Evolutionary conservation across 2,113 vertebrate genomes (phyloP), one percentile per base, ranked within the genome.

Genomic region (Nipponia nippon): DNA sequence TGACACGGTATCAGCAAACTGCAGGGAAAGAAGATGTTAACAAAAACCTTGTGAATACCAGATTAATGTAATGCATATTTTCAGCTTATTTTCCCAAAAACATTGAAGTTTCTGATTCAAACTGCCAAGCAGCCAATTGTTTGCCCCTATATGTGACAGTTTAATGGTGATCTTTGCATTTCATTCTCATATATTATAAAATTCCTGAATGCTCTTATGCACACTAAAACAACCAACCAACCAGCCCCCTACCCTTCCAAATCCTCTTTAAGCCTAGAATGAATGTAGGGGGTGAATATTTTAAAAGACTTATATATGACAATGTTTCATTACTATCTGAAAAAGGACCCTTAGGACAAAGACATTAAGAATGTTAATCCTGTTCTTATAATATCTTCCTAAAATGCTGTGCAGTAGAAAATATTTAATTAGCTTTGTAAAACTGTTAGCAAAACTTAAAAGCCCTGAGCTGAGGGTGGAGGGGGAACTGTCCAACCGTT

Each of bases 321-420:
- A 95, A n/a, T 76, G 36, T 97, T 95, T 97, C 89, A 82, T 95
- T 90, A 92, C 61, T 82, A 58, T 89, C 75, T 95, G 59, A 65
- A 85, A 94, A 95, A 84, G 36, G 49, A 72, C 83, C 87, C 89
- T 80, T 89, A 95, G 94, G 96, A 95, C 84, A 91, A 92, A 97
- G 89, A 46, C 70, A 94, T 89, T 89, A 95, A 95, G 89, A 96
- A 95, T 96, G 91, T 96, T 96, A 97, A 97, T 95, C 94, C 87
- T 69, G 46, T 93, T 93, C 91, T 85, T 93, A 62, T 61, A 92
- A 49, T 76, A 82, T 95, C 91, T 92, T 92, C 88, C 61, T 94
- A 91, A 91, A 94, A 84, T 10, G 58, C 78, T 96, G 87, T 95
- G 91, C 87, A 87, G 86, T 69, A 91, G 87, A 96, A 96, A 97